These are phyloP conservation scores for Danio aesculapii DNA, from an alignment of 2,797 vertebrate genomes.

Conservation along the genomic window DNA sequence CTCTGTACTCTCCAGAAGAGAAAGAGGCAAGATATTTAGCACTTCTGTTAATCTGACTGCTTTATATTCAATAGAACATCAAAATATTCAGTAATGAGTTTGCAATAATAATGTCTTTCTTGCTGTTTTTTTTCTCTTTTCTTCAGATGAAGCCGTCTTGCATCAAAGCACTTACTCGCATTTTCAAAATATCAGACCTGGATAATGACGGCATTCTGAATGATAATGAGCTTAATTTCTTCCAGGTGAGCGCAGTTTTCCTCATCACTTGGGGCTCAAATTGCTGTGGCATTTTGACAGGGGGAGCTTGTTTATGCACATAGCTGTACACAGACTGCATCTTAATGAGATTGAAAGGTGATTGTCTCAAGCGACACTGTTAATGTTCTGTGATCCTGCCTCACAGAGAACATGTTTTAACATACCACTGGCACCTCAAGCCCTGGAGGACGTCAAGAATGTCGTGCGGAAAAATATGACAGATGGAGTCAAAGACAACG, in stretches of 20 bases:
- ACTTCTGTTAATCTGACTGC: background rate
- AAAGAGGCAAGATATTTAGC: constrained; percentile 87
- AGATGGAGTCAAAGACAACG: constrained; percentile 93
- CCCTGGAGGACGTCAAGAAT: constrained; percentile 97
- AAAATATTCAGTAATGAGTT: background rate
- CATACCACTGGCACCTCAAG: constrained; percentile 94
- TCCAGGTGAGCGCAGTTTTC: constrained; percentile 83
- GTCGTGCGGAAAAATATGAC: constrained; percentile 95
- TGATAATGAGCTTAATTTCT: constrained; percentile 98
- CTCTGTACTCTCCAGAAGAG: constrained; percentile 96
- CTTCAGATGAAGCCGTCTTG: constrained; percentile 93
- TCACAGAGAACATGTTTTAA: constrained; percentile 96
- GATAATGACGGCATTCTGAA: constrained; percentile 97
- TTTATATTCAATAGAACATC: background rate
- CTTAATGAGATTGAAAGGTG: background rate
- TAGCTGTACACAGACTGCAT: background rate
- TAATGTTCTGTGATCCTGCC: constrained; percentile 23
- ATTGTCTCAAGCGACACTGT: too few species aligned
- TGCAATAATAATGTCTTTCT: background rate
- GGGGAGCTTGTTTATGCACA: background rate
- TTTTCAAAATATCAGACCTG: constrained; percentile 98
- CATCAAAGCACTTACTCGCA: constrained; percentile 94
- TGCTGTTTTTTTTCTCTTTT: background rate
- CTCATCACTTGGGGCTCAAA: background rate
- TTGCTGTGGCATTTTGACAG: background rate